These are phyloP conservation scores for Cheilosia soror DNA, from an alignment of 2,888 invertebrate genomes.

Conservation along the genomic window DNA sequence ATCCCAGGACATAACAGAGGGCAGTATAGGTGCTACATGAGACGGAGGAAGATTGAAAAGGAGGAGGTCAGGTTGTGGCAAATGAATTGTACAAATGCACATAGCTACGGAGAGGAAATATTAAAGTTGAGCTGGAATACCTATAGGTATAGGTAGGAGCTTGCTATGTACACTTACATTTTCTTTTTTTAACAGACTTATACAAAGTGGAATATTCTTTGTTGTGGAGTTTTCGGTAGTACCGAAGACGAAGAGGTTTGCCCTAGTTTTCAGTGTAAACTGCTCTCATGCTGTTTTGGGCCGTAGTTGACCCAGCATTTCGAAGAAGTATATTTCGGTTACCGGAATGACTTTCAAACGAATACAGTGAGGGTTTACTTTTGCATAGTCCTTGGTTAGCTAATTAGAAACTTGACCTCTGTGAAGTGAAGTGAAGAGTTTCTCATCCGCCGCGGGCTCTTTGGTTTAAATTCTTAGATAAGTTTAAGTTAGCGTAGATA, in stretches of 20 bases:
- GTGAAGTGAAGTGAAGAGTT: too few species aligned
- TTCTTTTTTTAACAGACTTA: conserved; percentile 25
- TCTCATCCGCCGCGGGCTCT: too few species aligned
- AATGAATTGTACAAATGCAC: conserved; percentile 3
- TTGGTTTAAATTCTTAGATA: too few species aligned
- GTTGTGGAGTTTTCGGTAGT: conserved; percentile 10
- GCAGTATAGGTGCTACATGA: background rate
- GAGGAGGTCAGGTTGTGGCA: conserved; percentile 39
- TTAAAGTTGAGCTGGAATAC: background rate
- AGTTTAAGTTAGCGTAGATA: too few species aligned
- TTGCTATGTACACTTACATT: background rate
- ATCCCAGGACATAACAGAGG: background rate
- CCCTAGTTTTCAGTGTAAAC: conserved; percentile 29
- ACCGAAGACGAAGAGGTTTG: conserved; percentile 27
- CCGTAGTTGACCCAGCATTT: conserved; percentile 27
- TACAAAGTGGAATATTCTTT: conserved; percentile 15
- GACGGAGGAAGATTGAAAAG: background rate
- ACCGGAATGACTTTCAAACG: background rate
- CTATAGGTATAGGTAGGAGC: background rate
- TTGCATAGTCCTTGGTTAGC: too few species aligned
- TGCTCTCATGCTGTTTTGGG: conserved; percentile 1
- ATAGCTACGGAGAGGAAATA: background rate
- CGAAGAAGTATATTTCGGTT: conserved; percentile 8
- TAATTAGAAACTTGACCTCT: too few species aligned
- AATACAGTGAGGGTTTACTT: background rate